These are phyloP conservation scores for Pogonophryne albipinna DNA, from an alignment of 2,797 vertebrate genomes.

Conservation along the genomic window DNA sequence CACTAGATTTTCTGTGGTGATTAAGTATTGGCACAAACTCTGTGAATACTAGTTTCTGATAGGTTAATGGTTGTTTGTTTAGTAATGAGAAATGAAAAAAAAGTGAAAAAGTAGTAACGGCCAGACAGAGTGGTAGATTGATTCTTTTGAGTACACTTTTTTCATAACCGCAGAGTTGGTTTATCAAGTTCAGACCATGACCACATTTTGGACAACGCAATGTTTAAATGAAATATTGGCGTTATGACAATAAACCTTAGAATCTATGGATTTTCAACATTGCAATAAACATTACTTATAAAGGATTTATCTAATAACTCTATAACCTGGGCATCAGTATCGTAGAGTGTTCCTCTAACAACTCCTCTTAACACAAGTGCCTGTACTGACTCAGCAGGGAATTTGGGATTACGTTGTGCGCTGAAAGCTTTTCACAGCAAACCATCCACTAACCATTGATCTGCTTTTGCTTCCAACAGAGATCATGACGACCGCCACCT, in stretches of 20 bases:
- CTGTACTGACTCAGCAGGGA: too few species aligned
- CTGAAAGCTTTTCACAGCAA: background rate
- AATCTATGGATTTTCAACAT: background rate
- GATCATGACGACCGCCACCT: slow-evolving; percentile 89
- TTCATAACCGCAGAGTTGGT: background rate
- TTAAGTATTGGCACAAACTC: background rate
- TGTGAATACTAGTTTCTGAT: background rate
- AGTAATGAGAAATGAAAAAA: background rate
- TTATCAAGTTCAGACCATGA: background rate
- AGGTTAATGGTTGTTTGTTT: background rate
- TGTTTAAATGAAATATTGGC: background rate
- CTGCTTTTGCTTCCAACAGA: slow-evolving; percentile 66
- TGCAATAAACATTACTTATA: background rate
- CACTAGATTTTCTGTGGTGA: background rate
- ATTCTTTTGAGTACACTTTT: background rate
- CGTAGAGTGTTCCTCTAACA: too few species aligned
- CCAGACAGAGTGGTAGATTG: background rate
- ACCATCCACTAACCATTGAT: slow-evolving; percentile 19
- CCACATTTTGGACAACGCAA: background rate
- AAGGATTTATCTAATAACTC: background rate
- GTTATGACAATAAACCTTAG: background rate
- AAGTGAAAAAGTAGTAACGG: too few species aligned
- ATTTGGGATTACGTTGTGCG: background rate
- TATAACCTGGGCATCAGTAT: background rate
- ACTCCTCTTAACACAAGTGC: too few species aligned